Conservation (phyloP, 2,888 invertebrate species). For the Allacma fusca region DNA sequence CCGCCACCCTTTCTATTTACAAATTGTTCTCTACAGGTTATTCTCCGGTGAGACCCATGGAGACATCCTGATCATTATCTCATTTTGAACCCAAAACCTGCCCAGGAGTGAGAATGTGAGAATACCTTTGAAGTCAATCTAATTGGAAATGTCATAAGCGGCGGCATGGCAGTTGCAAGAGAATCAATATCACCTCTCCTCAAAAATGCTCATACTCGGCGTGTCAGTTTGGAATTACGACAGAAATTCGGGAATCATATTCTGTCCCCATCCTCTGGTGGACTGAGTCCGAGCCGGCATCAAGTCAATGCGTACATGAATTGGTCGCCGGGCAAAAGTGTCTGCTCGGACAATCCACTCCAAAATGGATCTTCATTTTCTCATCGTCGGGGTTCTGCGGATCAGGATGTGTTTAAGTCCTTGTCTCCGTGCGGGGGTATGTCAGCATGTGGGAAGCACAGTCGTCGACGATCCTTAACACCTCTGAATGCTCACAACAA, state of each 20-base stretch:
- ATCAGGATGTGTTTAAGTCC: conserved; percentile 18
- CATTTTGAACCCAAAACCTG: no score
- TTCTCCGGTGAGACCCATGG: no score
- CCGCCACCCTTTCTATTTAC: no score
- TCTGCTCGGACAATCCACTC: neutral
- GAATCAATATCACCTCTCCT: conserved; percentile 57
- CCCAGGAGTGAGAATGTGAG: no score
- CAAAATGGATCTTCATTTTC: neutral
- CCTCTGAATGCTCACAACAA: neutral
- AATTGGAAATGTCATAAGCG: neutral
- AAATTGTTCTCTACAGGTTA: no score
- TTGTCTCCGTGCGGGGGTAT: conserved; percentile 23
- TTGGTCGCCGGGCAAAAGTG: conserved; percentile 14
- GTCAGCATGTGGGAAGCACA: neutral
- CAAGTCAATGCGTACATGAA: conserved; percentile 14
- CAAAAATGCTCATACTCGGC: conserved; percentile 45
- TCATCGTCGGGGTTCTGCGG: conserved; percentile 23
- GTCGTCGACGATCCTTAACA: conserved; percentile 14
- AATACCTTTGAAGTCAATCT: no score
- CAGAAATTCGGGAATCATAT: conserved; percentile 54
- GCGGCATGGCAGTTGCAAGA: conserved; percentile 48
- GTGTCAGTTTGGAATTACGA: conserved; percentile 57
- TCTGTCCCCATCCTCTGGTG: conserved; percentile 46
- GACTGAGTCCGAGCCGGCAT: neutral
- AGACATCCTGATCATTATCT: no score